Base-by-base conservation (phyloP, 2,888 invertebrate genomes). In the Tinea semifulvella region DNA sequence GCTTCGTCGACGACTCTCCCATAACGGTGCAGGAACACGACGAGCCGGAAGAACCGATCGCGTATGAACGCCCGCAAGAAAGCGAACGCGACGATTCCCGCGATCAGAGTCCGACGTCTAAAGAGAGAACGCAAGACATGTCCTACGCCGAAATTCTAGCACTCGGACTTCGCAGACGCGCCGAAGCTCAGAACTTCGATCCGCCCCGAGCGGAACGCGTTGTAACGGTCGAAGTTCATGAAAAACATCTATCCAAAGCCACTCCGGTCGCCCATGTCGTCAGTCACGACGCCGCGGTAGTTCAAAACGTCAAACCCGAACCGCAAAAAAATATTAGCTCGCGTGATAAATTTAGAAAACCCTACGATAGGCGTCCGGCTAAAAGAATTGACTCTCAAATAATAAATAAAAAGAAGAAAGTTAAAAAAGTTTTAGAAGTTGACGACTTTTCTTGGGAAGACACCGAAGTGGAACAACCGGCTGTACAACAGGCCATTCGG, bases 141-240 rank as follows among this genome's bases (percentile, higher is more conserved):
- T 89, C 90, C 1, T 90, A 90, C 60, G 90, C 89, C 2, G 86
- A 88, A 69, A 87, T 89, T 58, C 72, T 90, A 54, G 85, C 88
- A 28, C 85, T 88, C 50, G 89, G 89, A 25, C 75, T 89, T 35
- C 69, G 71, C 10, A 72, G 63, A 47, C 72, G 69, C 46, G 52
- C 62, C 0, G 62, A 57, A 45, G 56, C 55, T 26, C 65, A 65
- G 48, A 39, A 20, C 40, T 38, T 10, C 46, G 40, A 31, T 39
- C 26, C 10, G 7, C 39, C 47, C 52, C 2, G 60, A 63, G 11
- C 38, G 3, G 18, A 57, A 52, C 39, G 48, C 48, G 17, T 52
- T 55, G 42, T 52, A 65, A 38, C 43, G 42, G 47, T 63, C 72
- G 25, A 79, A 67, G 72, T 19, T 75, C 76, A 4, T 62, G 67